Evolutionary conservation across 2,113 vertebrate genomes (phyloP), one percentile per base, ranked within the genome.

Genomic region (Brachyhypopomus occidentalis): DNA sequence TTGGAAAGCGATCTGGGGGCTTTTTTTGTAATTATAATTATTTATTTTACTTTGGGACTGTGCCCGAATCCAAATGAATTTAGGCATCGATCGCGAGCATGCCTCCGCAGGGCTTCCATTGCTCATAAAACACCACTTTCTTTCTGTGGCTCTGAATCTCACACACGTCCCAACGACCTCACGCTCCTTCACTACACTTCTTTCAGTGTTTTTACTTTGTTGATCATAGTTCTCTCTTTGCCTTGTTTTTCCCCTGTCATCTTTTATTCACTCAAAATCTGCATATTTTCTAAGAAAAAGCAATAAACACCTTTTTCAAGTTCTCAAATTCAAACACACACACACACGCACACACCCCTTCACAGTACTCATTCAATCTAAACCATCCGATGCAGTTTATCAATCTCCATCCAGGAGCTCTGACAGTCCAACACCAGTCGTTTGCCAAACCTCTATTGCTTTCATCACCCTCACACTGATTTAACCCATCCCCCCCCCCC

Each of bases 21-120:
- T 80, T 89, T 93, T 52, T 69, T 91, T 90, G 89, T 93, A 92
- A 93, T 93, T 91, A 92, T 89, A 90, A 91, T 94, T 93, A 94
- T 93, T 93, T 93, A 93, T 93, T 84, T 83, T 41, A 83, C 85
- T 84, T 67, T 52, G 11, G 89, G 92, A 91, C 88, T 90, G 88
- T 87, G 73, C 38, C 85, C 76, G 87, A 88, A 83, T 88, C 86
- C 88, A 86, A 90, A 89, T 87, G 82, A 90, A 91, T 88, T 84
- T 87, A 87, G 86, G 89, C 91, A 93, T 92, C 88, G 90, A 94
- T 94, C 90, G 89, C 81, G 88, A 89, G 89, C 91, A 91, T 92
- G 90, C 89, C 91, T 92, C 91, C 90, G 89, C 89, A 89, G 92
- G 91, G 89, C 86, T 86, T 88, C 88, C 89, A 93, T 93, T 89